Evolutionary conservation across 2,797 vertebrate species (phyloP), one percentile per base, ranked within the genome.

Genomic region (Oreochromis grahami): DNA sequence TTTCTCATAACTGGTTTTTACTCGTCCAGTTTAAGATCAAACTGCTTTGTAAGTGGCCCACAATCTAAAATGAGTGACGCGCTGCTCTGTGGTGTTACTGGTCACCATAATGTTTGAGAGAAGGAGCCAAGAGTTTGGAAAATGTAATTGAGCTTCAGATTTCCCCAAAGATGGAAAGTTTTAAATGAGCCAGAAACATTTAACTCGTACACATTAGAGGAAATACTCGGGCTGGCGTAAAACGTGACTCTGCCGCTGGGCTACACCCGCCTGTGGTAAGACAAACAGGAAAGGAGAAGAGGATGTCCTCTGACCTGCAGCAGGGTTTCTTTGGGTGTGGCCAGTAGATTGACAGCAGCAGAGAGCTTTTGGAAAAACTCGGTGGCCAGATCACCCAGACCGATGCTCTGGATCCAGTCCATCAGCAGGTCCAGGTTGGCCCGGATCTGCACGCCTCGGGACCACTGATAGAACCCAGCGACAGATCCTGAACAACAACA

Each of bases 401-500:
- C 94, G 5, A 92, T 90, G 74, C 95, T 95, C 87, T 97, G 96
- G 50, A 94, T 93, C 95, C 96, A 97, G 92, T 97, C 96, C 94
- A 97, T 93, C 80, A 97, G 91, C 81, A 97, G 90, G 88, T 97
- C 97, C 85, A 97, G 92, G 92, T 96, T 97, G 83, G 97, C 97
- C 48, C 97, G 90, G 84, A 97, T 96, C 95, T 97, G 96, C 26
- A 97, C 96, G 1, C 97, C 97, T 1, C 95, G 90, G 55, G 96
- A 96, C 97, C 97, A 97, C 93, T 96, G 96, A 88, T 96, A 97
- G 90, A 97, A 97, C 6, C 95, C 96, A 4, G 90, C 87, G 5
- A 92, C 94, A 19, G 96, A 96, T 38, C 97, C 96, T 97, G 76
- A 76, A 51, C 29, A 48, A 81, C 8, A 1, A 29, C 26, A 65